phyloP scores from a whole-genome alignment of 64 coral and sea anemone species.

The Orbicella faveolata region DNA sequence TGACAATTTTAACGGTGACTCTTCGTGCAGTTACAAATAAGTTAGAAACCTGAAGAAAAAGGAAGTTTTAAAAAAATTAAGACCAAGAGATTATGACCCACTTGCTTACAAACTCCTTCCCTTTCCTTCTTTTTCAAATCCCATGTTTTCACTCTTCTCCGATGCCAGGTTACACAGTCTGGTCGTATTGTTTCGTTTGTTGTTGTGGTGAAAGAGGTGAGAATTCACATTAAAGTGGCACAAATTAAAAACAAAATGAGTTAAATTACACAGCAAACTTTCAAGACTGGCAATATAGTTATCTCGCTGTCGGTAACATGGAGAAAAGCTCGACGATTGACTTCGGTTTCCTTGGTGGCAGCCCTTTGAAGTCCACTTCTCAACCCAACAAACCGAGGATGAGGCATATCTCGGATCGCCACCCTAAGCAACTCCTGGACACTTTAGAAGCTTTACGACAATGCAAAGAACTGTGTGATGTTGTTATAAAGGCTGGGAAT shows the following conservation, averaged over 20 bases:
- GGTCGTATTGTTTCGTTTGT: not conserved
- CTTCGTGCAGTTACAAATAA: too few relatives aligned
- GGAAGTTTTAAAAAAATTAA: too few relatives aligned
- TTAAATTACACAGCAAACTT: not conserved
- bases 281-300: not conserved
- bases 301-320: not conserved
- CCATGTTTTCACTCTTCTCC: not conserved
- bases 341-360: not conserved
- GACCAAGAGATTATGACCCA: too few relatives aligned
- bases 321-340: slow-evolving; percentile 16
- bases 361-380: slow-evolving; percentile 1
- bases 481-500: slow-evolving; percentile 88
- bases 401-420: slow-evolving; percentile 93
- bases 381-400: slow-evolving; percentile 77
- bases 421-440: slow-evolving; percentile 95
- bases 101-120: too few relatives aligned
- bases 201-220: not conserved
- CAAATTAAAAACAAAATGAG: not conserved
- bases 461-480: slow-evolving; percentile 90
- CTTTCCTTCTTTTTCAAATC: too few relatives aligned
- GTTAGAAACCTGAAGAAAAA: too few relatives aligned
- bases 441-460: slow-evolving; percentile 80
- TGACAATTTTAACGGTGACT: too few relatives aligned
- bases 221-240: not conserved
- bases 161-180: slow-evolving; percentile 8